Base-by-base conservation (phyloP, 1,140 invertebrate species). In the Radopholus similis region DNA sequence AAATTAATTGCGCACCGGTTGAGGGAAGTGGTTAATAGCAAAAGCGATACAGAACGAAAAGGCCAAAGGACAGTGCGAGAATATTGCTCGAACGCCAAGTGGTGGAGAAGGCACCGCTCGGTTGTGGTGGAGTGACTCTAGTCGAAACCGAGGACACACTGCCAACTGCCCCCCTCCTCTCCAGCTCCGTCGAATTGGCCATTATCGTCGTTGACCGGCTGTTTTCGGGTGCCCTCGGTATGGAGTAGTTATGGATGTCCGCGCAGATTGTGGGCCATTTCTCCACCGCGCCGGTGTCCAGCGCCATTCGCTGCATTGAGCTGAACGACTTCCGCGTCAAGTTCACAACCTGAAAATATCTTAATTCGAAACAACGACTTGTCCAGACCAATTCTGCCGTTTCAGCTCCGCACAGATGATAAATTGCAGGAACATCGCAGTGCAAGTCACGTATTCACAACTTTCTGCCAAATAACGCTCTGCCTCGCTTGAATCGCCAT, bases 381-480 rank as follows among this genome's bases (percentile, higher is more conserved):
- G 23, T 51, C 23, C 47, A 11, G 23, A 81, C 78, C 21, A 81
- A 54, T 42, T 81, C 58, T 9, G 78, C 78, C 8, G 78, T 81
- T 13, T 76, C 76, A 40, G 74, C 75, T 53, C 68, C 75, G 63
- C 78, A 81, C n/a, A 68, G 28, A 57, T 79, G 74, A 23, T 80
- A 74, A 57, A 81, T 81, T 4, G 73, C 66, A 23, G 78, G 78
- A 18, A 81, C 71, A 63, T 82, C 80, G 56, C 78, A 81, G 49
- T 81, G 78, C 40, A 81, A 64, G 68, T 80, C 9, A 81, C 80
- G 58, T 78, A 78, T 64, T 81, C 78, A 56, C 78, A 81, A 15
- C 72, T 72, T 49, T 81, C 76, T 37, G 57, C 78, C 38, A 81
- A 47, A 68, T 81, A 82, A 26, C 72, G 42, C 58, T 81, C 78